Conservation (phyloP, 2,888 invertebrate species). For the Temnothorax rugatulus region DNA sequence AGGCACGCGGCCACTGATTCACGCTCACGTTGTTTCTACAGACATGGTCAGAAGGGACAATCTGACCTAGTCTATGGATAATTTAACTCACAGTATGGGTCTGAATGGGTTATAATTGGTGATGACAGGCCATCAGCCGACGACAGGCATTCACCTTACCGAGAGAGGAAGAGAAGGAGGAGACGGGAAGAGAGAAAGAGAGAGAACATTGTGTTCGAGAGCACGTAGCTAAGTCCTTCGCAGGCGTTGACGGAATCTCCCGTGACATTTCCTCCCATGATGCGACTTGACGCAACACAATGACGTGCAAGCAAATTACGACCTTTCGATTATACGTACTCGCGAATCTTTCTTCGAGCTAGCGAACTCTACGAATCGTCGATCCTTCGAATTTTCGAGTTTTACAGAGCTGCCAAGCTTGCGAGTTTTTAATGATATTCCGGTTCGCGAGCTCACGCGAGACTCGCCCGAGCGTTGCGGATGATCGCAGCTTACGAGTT, state of each 20-base stretch:
- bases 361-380: not conserved
- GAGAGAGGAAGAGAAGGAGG: not conserved
- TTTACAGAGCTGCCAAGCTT: not conserved
- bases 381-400: conserved; percentile 9
- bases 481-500: conserved; percentile 46
- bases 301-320: conserved; percentile 22
- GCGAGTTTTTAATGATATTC: conserved; percentile 28
- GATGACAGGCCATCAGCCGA: conserved; percentile 82
- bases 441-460: conserved; percentile 7
- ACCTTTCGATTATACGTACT: not conserved
- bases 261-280: conserved; percentile 19
- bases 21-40: conserved; percentile 75
- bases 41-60: conserved; percentile 51
- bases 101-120: conserved; percentile 85
- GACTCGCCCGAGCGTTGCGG: not conserved
- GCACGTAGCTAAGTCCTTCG: conserved; percentile 42
- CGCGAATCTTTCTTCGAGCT: not conserved
- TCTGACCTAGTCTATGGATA: conserved; percentile 77
- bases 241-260: conserved; percentile 41
- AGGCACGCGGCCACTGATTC: conserved; percentile 74
- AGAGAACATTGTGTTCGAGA: conserved; percentile 66
- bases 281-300: not conserved
- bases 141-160: conserved; percentile 67
- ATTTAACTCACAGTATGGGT: conserved; percentile 79
- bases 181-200: not conserved